phyloP scores from a whole-genome alignment of 2,797 vertebrate species.

The Sebastes taczanowskii region DNA sequence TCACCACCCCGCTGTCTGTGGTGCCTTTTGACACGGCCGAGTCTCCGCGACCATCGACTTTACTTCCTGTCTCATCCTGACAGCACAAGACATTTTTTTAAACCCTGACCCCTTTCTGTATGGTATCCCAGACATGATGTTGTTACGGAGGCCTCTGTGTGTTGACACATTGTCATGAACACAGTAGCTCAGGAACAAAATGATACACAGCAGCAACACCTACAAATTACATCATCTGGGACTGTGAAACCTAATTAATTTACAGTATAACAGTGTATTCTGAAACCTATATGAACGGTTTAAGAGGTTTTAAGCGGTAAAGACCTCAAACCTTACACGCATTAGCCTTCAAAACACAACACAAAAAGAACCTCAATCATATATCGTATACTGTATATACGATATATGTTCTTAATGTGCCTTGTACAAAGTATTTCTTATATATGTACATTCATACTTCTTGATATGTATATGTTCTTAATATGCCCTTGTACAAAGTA shows the following conservation, averaged over 20 bases:
- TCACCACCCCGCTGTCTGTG: slow-evolving; percentile 75
- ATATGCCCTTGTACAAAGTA: too few relatives aligned
- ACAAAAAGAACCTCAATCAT: too few relatives aligned
- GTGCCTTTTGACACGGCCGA: slow-evolving; percentile 71
- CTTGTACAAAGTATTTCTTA: too few relatives aligned
- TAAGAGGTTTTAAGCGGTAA: not conserved
- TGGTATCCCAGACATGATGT: not conserved
- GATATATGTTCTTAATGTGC: too few relatives aligned
- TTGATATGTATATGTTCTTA: too few relatives aligned
- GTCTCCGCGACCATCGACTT: slow-evolving; percentile 53
- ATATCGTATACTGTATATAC: too few relatives aligned
- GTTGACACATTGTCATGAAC: slow-evolving; percentile 30
- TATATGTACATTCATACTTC: too few relatives aligned
- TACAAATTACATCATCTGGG: not conserved
- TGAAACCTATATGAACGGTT: not conserved
- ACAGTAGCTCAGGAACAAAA: slow-evolving; percentile 14
- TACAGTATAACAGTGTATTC: not conserved
- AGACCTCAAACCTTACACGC: not conserved
- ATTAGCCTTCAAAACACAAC: too few relatives aligned
- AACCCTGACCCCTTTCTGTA: not conserved
- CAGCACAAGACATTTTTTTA: not conserved
- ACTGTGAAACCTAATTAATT: not conserved
- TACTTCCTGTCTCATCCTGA: slow-evolving; percentile 55
- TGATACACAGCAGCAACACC: not conserved
- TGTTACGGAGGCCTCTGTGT: slow-evolving; percentile 16